phyloP scores from a whole-genome alignment of 2,797 vertebrate species.

The Alosa sapidissima region DNA sequence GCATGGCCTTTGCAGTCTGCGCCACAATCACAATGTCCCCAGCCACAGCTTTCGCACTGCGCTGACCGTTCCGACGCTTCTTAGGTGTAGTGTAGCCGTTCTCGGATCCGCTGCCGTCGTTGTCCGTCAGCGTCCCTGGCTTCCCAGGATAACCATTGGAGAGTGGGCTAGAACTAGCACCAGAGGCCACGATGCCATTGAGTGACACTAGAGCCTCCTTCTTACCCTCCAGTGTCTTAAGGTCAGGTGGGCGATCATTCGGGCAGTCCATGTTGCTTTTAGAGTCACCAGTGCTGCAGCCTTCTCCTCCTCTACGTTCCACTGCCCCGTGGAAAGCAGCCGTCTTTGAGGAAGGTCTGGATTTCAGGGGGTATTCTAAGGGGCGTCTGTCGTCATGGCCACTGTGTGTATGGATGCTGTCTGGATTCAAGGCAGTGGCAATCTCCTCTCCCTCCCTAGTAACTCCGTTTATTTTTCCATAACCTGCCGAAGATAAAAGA shows the following conservation, averaged over 20 bases:
- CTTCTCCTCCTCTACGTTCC: constrained; percentile 67
- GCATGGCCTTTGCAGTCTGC: constrained; percentile 82
- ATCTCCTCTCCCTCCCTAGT: constrained; percentile 76
- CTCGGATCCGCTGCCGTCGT: constrained; percentile 93
- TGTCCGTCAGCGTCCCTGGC: constrained; percentile 72
- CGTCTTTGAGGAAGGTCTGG: constrained; percentile 74
- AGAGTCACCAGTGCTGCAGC: constrained; percentile 65
- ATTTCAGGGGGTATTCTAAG: constrained; percentile 66
- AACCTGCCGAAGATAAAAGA: constrained; percentile 68
- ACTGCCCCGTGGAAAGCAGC: constrained; percentile 72
- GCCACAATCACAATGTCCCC: constrained; percentile 82
- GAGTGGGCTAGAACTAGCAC: constrained; percentile 67
- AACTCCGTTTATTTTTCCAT: constrained; percentile 82
- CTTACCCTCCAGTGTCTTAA: constrained; percentile 66
- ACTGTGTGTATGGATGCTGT: constrained; percentile 66
- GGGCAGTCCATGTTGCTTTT: constrained; percentile 86
- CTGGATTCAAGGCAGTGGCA: constrained; percentile 72
- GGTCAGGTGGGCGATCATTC: constrained; percentile 77
- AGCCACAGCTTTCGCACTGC: constrained; percentile 78
- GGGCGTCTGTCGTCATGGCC: constrained; percentile 80
- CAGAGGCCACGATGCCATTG: constrained; percentile 86
- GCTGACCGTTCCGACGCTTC: constrained; percentile 88
- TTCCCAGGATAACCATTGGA: constrained; percentile 92
- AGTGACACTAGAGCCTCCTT: constrained; percentile 81
- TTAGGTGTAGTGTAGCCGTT: constrained; percentile 94